These are phyloP conservation scores for Plebejus anna DNA, from an alignment of 2,888 invertebrate genomes.

Conservation along the genomic window DNA sequence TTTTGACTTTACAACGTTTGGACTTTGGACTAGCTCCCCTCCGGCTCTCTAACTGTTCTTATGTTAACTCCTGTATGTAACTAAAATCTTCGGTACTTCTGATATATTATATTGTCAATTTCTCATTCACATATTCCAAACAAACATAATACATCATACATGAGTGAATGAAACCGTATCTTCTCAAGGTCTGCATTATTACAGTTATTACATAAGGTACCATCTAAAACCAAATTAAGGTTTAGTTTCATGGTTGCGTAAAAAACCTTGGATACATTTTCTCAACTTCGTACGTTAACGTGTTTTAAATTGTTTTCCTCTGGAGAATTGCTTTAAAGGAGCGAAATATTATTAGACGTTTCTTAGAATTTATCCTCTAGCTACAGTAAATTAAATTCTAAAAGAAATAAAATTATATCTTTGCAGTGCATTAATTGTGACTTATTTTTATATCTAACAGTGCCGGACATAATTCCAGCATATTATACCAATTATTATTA, in stretches of 20 bases:
- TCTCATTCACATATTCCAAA: not conserved
- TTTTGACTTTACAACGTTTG: too few relatives aligned
- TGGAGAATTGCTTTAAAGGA: not conserved
- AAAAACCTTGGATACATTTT: not conserved
- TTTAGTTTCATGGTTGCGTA: constrained; percentile 8
- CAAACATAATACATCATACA: not conserved
- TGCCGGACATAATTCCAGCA: too few relatives aligned
- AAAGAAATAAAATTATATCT: not conserved
- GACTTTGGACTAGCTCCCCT: too few relatives aligned
- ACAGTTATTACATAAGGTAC: constrained; percentile 11
- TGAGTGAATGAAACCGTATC: not conserved
- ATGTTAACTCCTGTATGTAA: too few relatives aligned
- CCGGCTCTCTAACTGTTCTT: too few relatives aligned
- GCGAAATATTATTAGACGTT: constrained; percentile 1
- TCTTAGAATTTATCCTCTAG: not conserved
- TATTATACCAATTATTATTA: too few relatives aligned
- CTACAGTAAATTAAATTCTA: not conserved
- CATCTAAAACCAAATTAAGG: constrained; percentile 1
- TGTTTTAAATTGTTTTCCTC: constrained; percentile 11
- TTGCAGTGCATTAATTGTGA: not conserved
- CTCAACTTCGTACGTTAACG: not conserved
- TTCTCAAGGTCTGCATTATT: not conserved
- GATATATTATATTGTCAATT: not conserved
- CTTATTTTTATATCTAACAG: not conserved
- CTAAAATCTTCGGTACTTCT: not conserved